Evolutionary conservation across 2,113 vertebrate species (phyloP).

Genomic region (Bubo blakistoni): DNA sequence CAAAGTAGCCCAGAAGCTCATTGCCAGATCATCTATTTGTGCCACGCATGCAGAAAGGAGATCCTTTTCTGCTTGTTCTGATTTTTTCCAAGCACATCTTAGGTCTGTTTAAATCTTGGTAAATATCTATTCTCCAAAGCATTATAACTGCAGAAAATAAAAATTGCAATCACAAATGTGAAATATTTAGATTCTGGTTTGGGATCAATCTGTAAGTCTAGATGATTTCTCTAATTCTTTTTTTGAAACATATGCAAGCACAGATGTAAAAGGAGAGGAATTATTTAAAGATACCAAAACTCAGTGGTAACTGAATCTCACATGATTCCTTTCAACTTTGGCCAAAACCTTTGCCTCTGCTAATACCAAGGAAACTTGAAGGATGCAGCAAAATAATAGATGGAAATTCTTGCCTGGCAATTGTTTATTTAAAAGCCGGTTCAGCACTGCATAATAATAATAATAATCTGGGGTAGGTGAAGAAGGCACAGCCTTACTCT

Average conservation of each 20-base stretch:
- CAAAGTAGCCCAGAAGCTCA: background rate
- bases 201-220: background rate
- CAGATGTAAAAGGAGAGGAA: background rate
- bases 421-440: background rate
- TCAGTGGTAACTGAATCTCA: background rate
- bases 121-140: background rate
- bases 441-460: background rate
- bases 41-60: background rate
- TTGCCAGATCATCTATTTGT: background rate
- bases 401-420: background rate
- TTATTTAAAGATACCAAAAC: background rate
- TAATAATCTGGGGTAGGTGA: background rate
- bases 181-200: background rate
- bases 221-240: background rate
- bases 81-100: background rate
- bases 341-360: background rate
- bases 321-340: background rate
- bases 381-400: slow-evolving; percentile 6
- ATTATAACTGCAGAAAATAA: background rate
- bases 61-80: background rate
- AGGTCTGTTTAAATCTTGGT: background rate
- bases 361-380: background rate
- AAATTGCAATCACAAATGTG: background rate
- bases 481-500: background rate
- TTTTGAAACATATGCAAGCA: background rate